Evolutionary conservation across 2,888 invertebrate genomes (phyloP).

Genomic region (Camptogramma bilineatum): DNA sequence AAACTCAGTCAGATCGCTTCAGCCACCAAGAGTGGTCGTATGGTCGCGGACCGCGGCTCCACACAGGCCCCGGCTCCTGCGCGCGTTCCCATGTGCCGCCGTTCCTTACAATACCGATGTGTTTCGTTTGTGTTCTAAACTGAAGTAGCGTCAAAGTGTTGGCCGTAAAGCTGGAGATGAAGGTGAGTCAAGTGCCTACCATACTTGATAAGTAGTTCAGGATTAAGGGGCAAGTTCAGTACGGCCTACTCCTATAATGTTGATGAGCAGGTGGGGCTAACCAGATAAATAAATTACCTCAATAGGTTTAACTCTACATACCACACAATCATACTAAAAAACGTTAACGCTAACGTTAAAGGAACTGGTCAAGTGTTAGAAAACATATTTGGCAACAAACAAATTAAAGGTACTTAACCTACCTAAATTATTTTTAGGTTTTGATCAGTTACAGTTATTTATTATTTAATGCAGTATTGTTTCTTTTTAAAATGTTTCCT

Average conservation of each 20-base stretch:
- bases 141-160: conserved; percentile 66
- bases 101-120: conserved; percentile 18
- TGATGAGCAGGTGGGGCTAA: neutral
- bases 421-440: no score
- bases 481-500: no score
- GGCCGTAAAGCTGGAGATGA: conserved; percentile 75
- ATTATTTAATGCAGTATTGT: no score
- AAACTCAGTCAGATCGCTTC: conserved; percentile 62
- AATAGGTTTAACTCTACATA: no score
- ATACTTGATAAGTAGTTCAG: neutral
- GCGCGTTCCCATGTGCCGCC: conserved; percentile 24
- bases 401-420: no score
- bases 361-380: no score
- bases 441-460: no score
- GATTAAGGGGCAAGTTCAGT: neutral
- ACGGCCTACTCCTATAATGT: neutral
- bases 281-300: no score
- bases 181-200: conserved; percentile 59
- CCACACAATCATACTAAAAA: no score
- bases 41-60: conserved; percentile 30
- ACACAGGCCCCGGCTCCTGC: conserved; percentile 32
- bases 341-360: no score
- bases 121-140: conserved; percentile 53
- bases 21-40: conserved; percentile 51
- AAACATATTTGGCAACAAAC: no score